Evolutionary conservation across 2,797 vertebrate genomes (phyloP).

Genomic region (Tarsius wallacei): DNA sequence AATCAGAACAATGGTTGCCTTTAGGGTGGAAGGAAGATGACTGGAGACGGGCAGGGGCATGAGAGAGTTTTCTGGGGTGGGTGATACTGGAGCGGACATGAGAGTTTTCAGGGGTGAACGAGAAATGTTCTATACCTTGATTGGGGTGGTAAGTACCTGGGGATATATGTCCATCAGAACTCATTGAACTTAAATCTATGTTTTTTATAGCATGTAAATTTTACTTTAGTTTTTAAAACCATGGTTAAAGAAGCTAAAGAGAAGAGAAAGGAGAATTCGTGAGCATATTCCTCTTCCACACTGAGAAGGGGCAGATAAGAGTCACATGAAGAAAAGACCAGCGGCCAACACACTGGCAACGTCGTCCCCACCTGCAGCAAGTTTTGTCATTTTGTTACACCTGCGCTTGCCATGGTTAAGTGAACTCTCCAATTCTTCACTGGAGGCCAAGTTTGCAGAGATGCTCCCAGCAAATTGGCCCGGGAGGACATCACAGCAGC

Average conservation of each 20-base stretch:
- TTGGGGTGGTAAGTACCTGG: too few relatives aligned
- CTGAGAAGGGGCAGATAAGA: neutral
- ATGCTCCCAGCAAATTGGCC: conserved; percentile 72
- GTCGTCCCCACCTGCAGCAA: neutral
- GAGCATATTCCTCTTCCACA: neutral
- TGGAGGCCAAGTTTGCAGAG: conserved; percentile 58
- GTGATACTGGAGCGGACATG: too few relatives aligned
- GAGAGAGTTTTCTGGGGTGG: neutral
- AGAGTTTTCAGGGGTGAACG: neutral
- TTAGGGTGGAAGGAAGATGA: neutral
- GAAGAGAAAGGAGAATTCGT: neutral
- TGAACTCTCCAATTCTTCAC: conserved; percentile 61
- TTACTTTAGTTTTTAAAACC: neutral
- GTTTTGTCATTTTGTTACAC: conserved; percentile 17
- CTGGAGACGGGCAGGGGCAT: neutral
- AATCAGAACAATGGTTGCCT: neutral
- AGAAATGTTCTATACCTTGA: neutral
- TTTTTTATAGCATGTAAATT: neutral
- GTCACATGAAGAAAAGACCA: neutral
- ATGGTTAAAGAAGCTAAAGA: neutral
- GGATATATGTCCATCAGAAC: neutral
- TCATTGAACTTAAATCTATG: neutral
- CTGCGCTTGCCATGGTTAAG: conserved; percentile 16
- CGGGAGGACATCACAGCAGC: conserved; percentile 84
- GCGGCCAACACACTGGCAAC: accelerated